Base-by-base conservation (phyloP, 2,797 vertebrate species). In the Cirrhinus mrigala region DNA sequence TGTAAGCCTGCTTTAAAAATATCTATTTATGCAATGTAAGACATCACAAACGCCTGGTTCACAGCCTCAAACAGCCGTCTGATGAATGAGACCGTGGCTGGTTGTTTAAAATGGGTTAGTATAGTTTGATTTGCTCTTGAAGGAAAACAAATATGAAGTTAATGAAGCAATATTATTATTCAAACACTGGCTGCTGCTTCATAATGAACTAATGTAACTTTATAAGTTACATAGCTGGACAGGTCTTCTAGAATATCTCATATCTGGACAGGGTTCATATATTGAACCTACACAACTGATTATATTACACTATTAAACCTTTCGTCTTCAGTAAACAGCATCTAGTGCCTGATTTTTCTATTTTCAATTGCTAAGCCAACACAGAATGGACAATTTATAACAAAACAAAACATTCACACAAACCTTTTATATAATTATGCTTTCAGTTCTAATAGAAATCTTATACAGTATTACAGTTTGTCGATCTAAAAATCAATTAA, bases 111-210 rank as follows among this genome's bases (percentile, higher is more conserved):
- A 78, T 22, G n/a, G 7, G 33, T 58, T 16, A 46, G 24, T 52
- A 46, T n/a, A 9, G 37, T 78, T 69, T 29, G 7, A 46, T 84
- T 78, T 9, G 4, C 37, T 70, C 40, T 79, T 33, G 20, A 62
- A 73, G 18, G 44, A 11, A 73, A 79, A 73, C 68, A 54, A 64
- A 83, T 20, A 79, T 24, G 50, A 81, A 68, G 58, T 76, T 78
- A 84, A 78, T 69, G 50, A 78, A 78, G 64, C 75, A 78, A 24
- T 70, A 56, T 70, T 70, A 69, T 69, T 29, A 70, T 29, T 78
- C 83, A 78, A 33, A 78, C 9, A 18, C 24, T 48, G 75, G 46
- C 33, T 66, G 16, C 15, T 0, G 16, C 44, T 74, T 64, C 58
- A 77, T 68, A 46, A 60, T 40, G 7, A 70, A 52, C 24, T 58